Evolutionary conservation across 2,888 invertebrate genomes (phyloP).

Genomic region (Dynastes grantii): DNA sequence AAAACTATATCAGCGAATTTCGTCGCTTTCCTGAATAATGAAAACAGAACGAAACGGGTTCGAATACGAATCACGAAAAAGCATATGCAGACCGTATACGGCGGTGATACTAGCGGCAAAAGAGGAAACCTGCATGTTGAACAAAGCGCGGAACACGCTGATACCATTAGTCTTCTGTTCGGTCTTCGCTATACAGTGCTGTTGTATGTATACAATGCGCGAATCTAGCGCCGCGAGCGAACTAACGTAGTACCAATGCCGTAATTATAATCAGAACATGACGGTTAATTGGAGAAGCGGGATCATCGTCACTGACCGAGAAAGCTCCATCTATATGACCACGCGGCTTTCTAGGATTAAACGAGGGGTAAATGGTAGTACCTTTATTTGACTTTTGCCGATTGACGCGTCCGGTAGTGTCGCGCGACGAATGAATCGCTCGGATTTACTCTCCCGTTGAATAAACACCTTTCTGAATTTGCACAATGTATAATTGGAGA

Average conservation of each 20-base stretch:
- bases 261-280: constrained; percentile 60
- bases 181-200: not conserved
- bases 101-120: not conserved
- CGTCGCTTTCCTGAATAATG: not conserved
- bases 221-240: constrained; percentile 4
- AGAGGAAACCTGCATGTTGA: constrained; percentile 6
- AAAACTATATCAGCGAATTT: not conserved
- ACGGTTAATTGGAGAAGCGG: constrained; percentile 61
- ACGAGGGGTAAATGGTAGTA: constrained; percentile 19
- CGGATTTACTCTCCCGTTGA: constrained; percentile 28
- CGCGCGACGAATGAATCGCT: not conserved
- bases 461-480: constrained; percentile 23
- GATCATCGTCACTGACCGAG: constrained; percentile 50
- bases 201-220: constrained; percentile 26
- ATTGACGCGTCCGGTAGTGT: constrained; percentile 18
- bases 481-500: constrained; percentile 14
- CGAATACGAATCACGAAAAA: not conserved
- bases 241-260: constrained; percentile 31
- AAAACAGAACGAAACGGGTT: not conserved
- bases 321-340: constrained; percentile 46
- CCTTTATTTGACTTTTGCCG: constrained; percentile 36
- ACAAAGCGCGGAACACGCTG: constrained; percentile 13
- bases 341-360: constrained; percentile 33
- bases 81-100: not conserved
- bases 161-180: constrained; percentile 26